These are phyloP conservation scores for Gopherus flavomarginatus DNA, from an alignment of 2,113 vertebrate species.

Conservation along the genomic window DNA sequence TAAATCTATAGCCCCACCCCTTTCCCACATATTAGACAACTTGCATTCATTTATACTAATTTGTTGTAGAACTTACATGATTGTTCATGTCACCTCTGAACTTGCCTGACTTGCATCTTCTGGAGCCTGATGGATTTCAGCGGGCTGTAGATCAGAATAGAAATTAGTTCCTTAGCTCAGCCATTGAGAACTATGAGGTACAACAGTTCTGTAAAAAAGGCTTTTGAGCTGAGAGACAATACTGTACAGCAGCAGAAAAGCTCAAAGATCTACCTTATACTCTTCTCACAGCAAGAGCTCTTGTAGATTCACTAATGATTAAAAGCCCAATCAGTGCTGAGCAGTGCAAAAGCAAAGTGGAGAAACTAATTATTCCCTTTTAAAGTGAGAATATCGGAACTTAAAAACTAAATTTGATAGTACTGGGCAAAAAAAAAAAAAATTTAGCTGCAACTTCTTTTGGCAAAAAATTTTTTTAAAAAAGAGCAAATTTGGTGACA, in stretches of 20 bases:
- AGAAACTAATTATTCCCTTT: background rate
- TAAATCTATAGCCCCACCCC: background rate
- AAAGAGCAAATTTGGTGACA: too few species aligned
- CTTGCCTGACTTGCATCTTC: background rate
- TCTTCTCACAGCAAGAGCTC: background rate
- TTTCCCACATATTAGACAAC: background rate
- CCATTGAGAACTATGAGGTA: background rate
- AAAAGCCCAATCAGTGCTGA: background rate
- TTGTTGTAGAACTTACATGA: background rate
- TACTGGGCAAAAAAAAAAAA: too few species aligned
- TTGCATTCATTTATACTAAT: background rate
- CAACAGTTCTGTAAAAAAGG: constrained; percentile 11
- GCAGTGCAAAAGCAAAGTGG: background rate
- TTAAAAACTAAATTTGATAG: background rate
- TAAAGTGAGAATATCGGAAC: background rate
- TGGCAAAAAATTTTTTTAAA: too few species aligned
- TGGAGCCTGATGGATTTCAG: background rate
- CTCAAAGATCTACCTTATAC: too few species aligned
- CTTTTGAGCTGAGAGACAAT: background rate
- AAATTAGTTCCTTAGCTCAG: background rate
- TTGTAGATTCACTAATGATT: background rate
- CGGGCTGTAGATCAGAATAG: background rate
- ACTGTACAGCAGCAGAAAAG: background rate
- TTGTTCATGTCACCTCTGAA: background rate
- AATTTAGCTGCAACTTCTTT: too few species aligned